A percentile compares a stretch with the other conserved stretches of the same genome.
Evolutionary conservation across 2,113 vertebrate genomes (phyloP).

Genomic region (Erpornis zantholeuca): DNA sequence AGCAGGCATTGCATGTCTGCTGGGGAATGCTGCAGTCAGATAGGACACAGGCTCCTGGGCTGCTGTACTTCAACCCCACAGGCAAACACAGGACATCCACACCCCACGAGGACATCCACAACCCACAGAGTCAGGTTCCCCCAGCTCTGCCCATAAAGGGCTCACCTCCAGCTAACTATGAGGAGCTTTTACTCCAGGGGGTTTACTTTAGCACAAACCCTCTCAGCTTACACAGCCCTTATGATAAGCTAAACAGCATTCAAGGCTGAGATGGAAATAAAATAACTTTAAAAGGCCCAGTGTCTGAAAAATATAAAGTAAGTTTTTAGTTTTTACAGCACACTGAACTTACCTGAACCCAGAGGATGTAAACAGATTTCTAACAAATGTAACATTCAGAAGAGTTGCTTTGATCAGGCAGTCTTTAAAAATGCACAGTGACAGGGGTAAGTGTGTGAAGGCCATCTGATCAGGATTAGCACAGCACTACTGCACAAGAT

Average conservation of each 20-base stretch:
- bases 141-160: neutral
- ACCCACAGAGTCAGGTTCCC: fast-evolving
- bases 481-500: neutral
- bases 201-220: neutral
- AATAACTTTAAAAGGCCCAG: fast-evolving
- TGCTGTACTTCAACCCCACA: neutral
- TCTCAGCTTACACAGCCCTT: neutral
- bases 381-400: neutral
- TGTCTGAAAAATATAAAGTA: neutral
- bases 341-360: neutral
- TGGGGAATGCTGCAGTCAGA: neutral
- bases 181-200: neutral
- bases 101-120: neutral
- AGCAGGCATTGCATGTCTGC: neutral
- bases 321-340: neutral
- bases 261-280: neutral
- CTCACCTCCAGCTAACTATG: fast-evolving
- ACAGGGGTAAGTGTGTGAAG: neutral
- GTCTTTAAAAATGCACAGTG: neutral
- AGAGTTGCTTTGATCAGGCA: neutral
- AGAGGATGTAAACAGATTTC: neutral
- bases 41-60: neutral
- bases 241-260: neutral
- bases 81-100: neutral
- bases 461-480: neutral